These are phyloP conservation scores for Erythrolamprus reginae DNA, from an alignment of 2,113 vertebrate genomes.

Conservation along the genomic window DNA sequence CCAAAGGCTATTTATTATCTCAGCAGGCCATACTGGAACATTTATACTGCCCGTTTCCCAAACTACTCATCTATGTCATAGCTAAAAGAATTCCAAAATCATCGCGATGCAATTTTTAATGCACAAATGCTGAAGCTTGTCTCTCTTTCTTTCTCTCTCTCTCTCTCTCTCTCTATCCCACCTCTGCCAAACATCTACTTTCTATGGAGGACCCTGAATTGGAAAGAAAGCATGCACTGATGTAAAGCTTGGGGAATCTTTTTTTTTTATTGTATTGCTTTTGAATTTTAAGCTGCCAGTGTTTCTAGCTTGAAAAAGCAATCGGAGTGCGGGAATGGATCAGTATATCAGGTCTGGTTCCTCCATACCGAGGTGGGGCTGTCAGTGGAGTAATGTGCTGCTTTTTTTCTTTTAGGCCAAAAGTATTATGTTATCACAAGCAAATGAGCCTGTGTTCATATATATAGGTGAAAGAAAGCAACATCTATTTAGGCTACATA, in stretches of 20 bases:
- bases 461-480: neutral
- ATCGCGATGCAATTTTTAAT: constrained; percentile 58
- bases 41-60: constrained; percentile 53
- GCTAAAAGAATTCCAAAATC: constrained; percentile 51
- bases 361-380: constrained; percentile 15
- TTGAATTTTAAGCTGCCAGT: neutral
- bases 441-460: constrained; percentile 29
- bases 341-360: neutral
- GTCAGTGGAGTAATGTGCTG: neutral
- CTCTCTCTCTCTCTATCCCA: neutral
- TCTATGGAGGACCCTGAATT: constrained; percentile 30
- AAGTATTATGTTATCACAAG: constrained; percentile 6
- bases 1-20: constrained; percentile 63
- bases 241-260: constrained; percentile 15
- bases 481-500: neutral
- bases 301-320: neutral
- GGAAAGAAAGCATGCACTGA: constrained; percentile 25
- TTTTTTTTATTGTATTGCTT: constrained; percentile 21
- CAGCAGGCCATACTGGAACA: constrained; percentile 59
- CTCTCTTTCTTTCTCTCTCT: neutral
- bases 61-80: constrained; percentile 37
- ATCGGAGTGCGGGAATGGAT: neutral
- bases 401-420: neutral
- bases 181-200: constrained; percentile 36
- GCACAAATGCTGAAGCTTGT: constrained; percentile 37